Evolutionary conservation across 2,797 vertebrate species (phyloP).

Genomic region (Mareca strepera): DNA sequence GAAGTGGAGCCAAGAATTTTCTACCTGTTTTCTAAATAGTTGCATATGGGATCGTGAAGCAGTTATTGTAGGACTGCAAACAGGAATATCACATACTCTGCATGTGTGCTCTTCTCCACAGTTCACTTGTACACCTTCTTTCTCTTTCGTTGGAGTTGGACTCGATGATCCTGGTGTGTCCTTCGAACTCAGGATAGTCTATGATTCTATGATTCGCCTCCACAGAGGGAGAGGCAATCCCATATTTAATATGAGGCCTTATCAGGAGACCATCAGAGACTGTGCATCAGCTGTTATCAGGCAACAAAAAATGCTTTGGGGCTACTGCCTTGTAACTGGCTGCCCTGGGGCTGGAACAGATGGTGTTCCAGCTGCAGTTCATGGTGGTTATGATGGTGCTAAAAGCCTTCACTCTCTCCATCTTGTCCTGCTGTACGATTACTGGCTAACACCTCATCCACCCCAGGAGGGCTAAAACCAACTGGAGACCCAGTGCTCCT

Average conservation of each 20-base stretch:
- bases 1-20: neutral
- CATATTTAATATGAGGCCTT: neutral
- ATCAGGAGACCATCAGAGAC: neutral
- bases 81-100: neutral
- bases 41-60: neutral
- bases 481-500: rapidly evolving
- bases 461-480: neutral
- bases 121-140: neutral
- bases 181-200: too few species aligned
- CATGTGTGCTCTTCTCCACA: neutral
- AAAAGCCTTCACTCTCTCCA: neutral
- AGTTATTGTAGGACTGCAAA: neutral
- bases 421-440: too few species aligned
- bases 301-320: neutral
- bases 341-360: neutral
- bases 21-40: neutral
- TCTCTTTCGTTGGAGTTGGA: too few species aligned
- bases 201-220: neutral
- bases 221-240: neutral
- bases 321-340: neutral
- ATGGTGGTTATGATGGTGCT: neutral
- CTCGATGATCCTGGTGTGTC: too few species aligned
- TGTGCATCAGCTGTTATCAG: neutral
- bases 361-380: neutral
- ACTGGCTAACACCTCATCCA: too few species aligned